A percentile compares a stretch with the other conserved stretches of the same genome.
Evolutionary conservation across 2,113 vertebrate genomes (phyloP).

Genomic region (Cyprinodon brontotheroides): DNA sequence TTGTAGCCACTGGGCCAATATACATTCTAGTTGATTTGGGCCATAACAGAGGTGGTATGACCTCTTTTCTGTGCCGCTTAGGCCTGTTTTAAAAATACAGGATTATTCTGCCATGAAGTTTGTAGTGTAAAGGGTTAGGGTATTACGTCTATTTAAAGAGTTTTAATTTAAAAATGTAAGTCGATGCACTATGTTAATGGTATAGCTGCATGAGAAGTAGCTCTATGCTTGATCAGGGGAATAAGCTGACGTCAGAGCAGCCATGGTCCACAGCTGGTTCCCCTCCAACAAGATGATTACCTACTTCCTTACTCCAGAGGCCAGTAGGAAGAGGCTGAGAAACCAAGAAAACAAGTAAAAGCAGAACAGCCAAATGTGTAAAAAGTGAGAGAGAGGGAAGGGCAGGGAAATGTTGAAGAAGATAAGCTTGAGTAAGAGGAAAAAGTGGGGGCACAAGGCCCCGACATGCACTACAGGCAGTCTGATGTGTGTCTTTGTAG

Average conservation of each 20-base stretch:
- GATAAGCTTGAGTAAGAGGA: conserved; percentile 32
- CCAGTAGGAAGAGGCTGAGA: conserved; percentile 54
- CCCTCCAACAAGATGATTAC: conserved; percentile 67
- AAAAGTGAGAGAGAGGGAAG: conserved; percentile 1
- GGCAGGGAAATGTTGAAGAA: conserved; percentile 38
- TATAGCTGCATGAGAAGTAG: conserved; percentile 34
- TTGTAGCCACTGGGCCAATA: no score
- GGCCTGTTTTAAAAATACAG: neutral
- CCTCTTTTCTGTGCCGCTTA: no score
- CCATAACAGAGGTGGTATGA: no score
- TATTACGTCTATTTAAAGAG: no score
- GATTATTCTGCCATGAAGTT: no score
- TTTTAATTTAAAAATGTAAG: no score
- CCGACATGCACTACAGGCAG: conserved; percentile 59
- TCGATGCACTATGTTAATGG: neutral
- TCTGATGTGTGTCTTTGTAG: conserved; percentile 48
- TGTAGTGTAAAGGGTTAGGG: no score
- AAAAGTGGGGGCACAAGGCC: conserved; percentile 44
- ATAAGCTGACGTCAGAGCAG: conserved; percentile 53
- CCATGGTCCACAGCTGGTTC: conserved; percentile 68
- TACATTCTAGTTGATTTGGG: no score
- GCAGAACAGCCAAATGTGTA: conserved; percentile 55
- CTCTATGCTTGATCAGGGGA: conserved; percentile 57
- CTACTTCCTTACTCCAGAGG: conserved; percentile 65
- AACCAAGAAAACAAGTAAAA: conserved; percentile 58